phyloP scores from a whole-genome alignment of 1,140 invertebrate species.

The Plutomurus gul region DNA sequence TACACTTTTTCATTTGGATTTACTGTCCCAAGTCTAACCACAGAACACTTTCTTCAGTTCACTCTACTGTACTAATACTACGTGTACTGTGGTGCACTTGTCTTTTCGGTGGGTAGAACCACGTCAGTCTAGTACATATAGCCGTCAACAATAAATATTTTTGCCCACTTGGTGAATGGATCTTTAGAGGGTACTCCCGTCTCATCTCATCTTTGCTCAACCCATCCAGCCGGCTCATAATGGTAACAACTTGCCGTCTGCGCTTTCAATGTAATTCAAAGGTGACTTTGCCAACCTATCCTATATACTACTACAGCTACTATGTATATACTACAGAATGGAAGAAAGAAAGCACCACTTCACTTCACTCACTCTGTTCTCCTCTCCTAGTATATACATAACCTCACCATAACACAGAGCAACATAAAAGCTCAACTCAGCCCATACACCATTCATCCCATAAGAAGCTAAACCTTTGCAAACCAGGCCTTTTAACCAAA shows the following conservation, averaged over 20 bases:
- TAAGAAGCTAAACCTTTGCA: slow-evolving; percentile 16
- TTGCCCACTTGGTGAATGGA: slow-evolving; percentile 5
- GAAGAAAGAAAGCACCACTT: neutral
- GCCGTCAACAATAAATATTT: slow-evolving; percentile 27
- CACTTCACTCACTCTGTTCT: neutral
- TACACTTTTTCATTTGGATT: neutral
- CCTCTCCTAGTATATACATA: neutral
- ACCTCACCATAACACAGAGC: neutral
- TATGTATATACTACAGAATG: too few species aligned
- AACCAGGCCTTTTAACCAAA: slow-evolving; percentile 13
- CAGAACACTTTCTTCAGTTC: too few species aligned
- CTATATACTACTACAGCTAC: too few species aligned
- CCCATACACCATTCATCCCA: too few species aligned
- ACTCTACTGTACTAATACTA: too few species aligned
- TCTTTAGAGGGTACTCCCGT: slow-evolving; percentile 8
- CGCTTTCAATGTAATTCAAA: slow-evolving; percentile 19
- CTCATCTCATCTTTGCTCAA: slow-evolving; percentile 20
- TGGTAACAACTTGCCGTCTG: slow-evolving; percentile 18
- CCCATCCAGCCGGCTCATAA: slow-evolving; percentile 15
- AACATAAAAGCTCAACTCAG: slow-evolving; percentile 18
- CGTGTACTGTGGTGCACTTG: too few species aligned
- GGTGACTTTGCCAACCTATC: slow-evolving; percentile 2
- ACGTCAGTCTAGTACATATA: neutral
- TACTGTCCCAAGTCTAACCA: too few species aligned
- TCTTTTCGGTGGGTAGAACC: neutral